Base-by-base conservation (phyloP, 2,113 vertebrate species). In the Riparia riparia region DNA sequence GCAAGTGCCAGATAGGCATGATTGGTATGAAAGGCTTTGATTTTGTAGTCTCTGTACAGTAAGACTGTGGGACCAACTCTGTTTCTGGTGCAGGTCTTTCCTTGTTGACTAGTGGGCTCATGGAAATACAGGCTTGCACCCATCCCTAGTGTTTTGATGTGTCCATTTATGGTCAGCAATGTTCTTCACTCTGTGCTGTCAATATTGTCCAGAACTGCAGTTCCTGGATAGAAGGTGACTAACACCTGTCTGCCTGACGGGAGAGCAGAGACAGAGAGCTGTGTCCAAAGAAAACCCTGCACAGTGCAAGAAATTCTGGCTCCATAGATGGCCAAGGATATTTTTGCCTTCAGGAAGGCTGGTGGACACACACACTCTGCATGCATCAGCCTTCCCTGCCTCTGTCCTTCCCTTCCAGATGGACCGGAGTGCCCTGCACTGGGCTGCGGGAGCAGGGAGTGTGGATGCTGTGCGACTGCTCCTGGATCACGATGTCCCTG, bases 341-440 rank as follows among this genome's bases (percentile, higher is more conserved):
- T 44, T 54, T 65, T 57, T 9, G 28, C 25, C 45, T 91, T 68
- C 42, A 50, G 45, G 45, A 61, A 6, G 42, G 28, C 53, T 61
- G 29, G 14, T 51, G 42, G 51, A 54, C 54, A 5, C 16, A 16
- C 47, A 29, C 1, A 1, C 14, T 4, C 3, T 31, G 37, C 29
- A 10, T 22, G 3, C 71, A 50, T 66, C 31, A 41, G 26, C 57
- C 26, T 69, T 66, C 26, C 34, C 19, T 72, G 58, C 45, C 37
- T 72, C 28, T 71, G 82, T 45, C 73, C 47, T 91, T 77, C 65
- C 82, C 51, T 37, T 92, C 37, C 98, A 99, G 99, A 66, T 93
- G 54, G 98, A 98, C 31, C 97, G 99, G 73, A 98, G 97, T 80
- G 99, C 99, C 13, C 96, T 99, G 94, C 99, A 99, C 97, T 99